Evolutionary conservation across 2,797 vertebrate genomes (phyloP).

Genomic region (Pelobates cultripes): DNA sequence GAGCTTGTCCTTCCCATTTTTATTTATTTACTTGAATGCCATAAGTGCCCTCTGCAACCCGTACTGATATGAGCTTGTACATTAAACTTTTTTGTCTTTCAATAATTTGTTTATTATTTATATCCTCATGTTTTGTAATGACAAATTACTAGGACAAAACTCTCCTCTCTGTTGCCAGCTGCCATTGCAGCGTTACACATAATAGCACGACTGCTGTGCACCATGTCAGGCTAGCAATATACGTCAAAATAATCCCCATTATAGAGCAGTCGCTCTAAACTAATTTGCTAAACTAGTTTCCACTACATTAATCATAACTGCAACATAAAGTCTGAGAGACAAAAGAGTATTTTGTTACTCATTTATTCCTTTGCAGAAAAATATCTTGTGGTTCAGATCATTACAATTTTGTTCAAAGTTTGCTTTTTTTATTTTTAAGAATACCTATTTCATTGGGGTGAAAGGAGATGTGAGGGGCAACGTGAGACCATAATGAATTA

Average conservation of each 20-base stretch:
- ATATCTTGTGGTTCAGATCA: too few relatives aligned
- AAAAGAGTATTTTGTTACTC: too few relatives aligned
- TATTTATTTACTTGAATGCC: too few relatives aligned
- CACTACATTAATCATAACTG: constrained; percentile 29
- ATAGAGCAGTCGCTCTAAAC: constrained; percentile 16
- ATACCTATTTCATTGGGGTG: too few relatives aligned
- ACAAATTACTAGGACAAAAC: neutral
- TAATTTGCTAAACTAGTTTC: constrained; percentile 27
- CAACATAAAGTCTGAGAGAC: neutral
- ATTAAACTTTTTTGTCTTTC: neutral
- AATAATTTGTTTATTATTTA: constrained; percentile 4
- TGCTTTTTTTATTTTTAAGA: too few relatives aligned
- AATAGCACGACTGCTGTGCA: neutral
- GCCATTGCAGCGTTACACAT: neutral
- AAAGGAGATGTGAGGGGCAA: too few relatives aligned
- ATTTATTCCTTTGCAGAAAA: too few relatives aligned
- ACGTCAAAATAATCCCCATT: constrained; percentile 21
- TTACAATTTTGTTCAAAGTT: too few relatives aligned
- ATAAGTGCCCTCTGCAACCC: too few relatives aligned
- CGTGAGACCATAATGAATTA: too few relatives aligned
- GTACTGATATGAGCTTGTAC: neutral
- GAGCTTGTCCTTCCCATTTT: too few relatives aligned
- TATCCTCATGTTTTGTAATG: neutral
- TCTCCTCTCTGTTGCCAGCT: neutral
- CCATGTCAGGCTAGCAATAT: neutral